Evolutionary conservation across 2,113 vertebrate genomes (phyloP).

Genomic region (Brachyhypopomus occidentalis): DNA sequence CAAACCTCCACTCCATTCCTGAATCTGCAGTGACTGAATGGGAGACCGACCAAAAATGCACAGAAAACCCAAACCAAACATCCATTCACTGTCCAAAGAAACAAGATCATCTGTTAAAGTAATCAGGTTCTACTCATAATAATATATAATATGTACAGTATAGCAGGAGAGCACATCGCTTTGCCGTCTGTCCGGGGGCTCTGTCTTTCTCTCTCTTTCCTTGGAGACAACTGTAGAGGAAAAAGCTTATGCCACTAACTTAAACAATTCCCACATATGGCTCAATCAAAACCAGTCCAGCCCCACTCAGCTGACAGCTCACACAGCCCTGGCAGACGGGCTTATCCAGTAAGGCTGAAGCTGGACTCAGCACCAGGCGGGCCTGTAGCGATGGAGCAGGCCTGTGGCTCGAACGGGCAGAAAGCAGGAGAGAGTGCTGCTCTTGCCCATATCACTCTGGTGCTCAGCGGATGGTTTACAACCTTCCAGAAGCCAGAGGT

Average conservation of each 20-base stretch:
- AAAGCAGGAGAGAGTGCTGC: not conserved
- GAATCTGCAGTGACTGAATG: slow-evolving; percentile 1
- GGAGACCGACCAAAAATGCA: not conserved
- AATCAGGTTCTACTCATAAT: slow-evolving; percentile 41
- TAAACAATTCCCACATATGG: slow-evolving; percentile 5
- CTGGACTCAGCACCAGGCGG: not conserved
- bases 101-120: slow-evolving; percentile 42
- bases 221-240: not conserved
- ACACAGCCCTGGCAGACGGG: not conserved
- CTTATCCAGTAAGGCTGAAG: not conserved
- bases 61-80: slow-evolving; percentile 26
- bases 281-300: not conserved
- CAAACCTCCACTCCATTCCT: not conserved
- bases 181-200: slow-evolving; percentile 2
- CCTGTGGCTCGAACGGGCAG: not conserved
- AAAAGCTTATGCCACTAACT: not conserved
- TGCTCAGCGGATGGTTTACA: slow-evolving; percentile 12
- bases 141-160: slow-evolving; percentile 18
- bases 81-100: slow-evolving; percentile 26
- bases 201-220: not conserved
- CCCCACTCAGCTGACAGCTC: not conserved
- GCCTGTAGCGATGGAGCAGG: not conserved
- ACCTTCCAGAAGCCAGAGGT: not conserved
- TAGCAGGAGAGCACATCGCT: slow-evolving; percentile 21
- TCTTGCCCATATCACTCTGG: not conserved